phyloP scores from a whole-genome alignment of 2,113 vertebrate genomes.

The Spea multiplicata region DNA sequence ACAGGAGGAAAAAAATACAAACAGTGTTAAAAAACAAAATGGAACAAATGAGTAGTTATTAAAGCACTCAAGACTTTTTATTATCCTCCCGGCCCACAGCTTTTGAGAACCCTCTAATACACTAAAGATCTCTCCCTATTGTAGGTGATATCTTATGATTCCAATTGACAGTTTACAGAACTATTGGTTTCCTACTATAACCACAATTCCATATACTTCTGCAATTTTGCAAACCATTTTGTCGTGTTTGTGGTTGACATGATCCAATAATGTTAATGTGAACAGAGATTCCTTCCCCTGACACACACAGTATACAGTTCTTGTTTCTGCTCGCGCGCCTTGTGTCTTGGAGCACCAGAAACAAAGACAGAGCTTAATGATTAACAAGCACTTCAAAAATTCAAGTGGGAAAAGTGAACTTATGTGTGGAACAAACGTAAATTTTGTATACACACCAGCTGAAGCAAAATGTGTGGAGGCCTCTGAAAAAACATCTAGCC shows the following conservation, averaged over 20 bases:
- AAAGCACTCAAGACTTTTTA: neutral
- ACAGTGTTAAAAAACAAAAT: constrained; percentile 16
- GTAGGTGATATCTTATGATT: neutral
- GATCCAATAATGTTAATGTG: constrained; percentile 4
- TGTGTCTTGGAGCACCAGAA: constrained; percentile 19
- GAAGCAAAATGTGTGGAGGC: neutral
- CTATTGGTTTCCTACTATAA: constrained; percentile 23
- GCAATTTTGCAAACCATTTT: constrained; percentile 17
- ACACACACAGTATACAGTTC: neutral
- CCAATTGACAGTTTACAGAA: constrained; percentile 25
- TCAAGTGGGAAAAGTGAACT: constrained; percentile 40
- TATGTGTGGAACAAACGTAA: neutral
- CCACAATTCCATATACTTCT: constrained; percentile 44
- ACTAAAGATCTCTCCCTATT: neutral
- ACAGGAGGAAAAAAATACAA: constrained; percentile 44
- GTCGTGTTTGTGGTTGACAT: constrained; percentile 25
- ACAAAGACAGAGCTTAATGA: constrained; percentile 30
- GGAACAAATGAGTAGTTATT: neutral
- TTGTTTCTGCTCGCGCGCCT: neutral
- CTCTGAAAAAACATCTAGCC: neutral
- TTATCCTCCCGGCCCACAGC: too few species aligned
- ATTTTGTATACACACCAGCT: too few species aligned
- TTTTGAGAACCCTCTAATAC: too few species aligned
- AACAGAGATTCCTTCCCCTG: constrained; percentile 3
- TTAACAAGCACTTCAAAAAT: constrained; percentile 26